Evolutionary conservation across 1,140 invertebrate genomes (phyloP), one percentile per base, ranked within the genome.

Genomic region (Meloidogyne floridensis): DNA sequence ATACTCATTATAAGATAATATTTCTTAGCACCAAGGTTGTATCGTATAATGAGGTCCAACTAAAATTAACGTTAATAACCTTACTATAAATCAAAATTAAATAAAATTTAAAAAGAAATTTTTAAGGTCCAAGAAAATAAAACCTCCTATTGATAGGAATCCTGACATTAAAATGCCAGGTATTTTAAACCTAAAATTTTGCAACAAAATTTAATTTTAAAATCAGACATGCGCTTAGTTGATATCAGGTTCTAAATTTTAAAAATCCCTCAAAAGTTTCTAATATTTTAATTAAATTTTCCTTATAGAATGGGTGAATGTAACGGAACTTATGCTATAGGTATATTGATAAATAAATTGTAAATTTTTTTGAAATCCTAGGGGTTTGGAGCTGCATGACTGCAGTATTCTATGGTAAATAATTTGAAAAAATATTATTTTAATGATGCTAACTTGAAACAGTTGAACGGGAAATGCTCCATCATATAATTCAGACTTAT

Each of bases 401-500:
- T 2, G 88, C 88, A 4, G 87, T 86, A 42, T 89, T 89, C 70
- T 83, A 75, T 65, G 87, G 47, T 82, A 82, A 56, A 75, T 75
- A 47, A 51, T 15, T 75, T 73, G 32, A 7, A 69, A 73, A 13
- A 75, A 51, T 53, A n/a, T 42, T 72, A 15, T 70, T 47, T 47
- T 47, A 47, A 5, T 5, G 7, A 47, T 5, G 3, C 7, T 5
- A 47, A 69, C 13, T 79, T 20, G 13, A 65, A 51, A 10, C 11
- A 79, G 84, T 85, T 5, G 74, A 84, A 75, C 42, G 84, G 10
- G 84, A 88, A 75, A 88, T 88, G 89, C 87, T 89, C 84, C 88
- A 89, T 73, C 88, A 89, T 75, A 81, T 89, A 15, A 89, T 90
- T 81, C 88, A 89, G 59, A 89, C 87, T 15, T 89, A 89, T 81